Evolutionary conservation across 2,888 invertebrate species (phyloP).

Genomic region (Rhamnusium bicolor): DNA sequence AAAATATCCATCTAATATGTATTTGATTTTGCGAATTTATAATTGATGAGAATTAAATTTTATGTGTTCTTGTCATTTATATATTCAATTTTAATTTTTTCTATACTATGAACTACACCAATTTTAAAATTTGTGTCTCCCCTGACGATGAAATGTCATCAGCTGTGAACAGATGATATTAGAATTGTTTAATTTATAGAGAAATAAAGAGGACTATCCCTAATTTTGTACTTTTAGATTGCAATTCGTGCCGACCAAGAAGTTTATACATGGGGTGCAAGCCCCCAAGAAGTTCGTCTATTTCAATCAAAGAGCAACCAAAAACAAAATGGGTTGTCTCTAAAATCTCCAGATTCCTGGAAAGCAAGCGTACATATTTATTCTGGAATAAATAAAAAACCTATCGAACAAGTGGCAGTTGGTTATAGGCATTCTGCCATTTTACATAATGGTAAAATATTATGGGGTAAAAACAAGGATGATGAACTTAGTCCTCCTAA

Average conservation of each 20-base stretch:
- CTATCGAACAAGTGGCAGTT: constrained; percentile 71
- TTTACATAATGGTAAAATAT: constrained; percentile 65
- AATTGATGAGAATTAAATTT: too few species aligned
- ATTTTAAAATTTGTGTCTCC: too few species aligned
- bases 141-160: too few species aligned
- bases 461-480: constrained; percentile 92
- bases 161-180: too few species aligned
- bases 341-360: constrained; percentile 62
- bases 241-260: constrained; percentile 78
- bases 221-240: constrained; percentile 74
- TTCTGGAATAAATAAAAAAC: constrained; percentile 58
- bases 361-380: constrained; percentile 67
- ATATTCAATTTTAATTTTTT: too few species aligned
- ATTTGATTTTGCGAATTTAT: too few species aligned
- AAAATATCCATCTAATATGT: too few species aligned
- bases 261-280: constrained; percentile 84
- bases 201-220: too few species aligned
- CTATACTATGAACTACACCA: too few species aligned
- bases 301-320: constrained; percentile 70
- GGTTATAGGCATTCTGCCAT: constrained; percentile 86
- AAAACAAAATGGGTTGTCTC: constrained; percentile 52
- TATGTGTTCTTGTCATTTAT: too few species aligned
- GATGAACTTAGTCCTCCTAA: constrained; percentile 89
- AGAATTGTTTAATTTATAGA: too few species aligned
- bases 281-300: constrained; percentile 82